Evolutionary conservation across 2,113 vertebrate genomes (phyloP), one percentile per base, ranked within the genome.

Genomic region (Dryoscopus gambensis): DNA sequence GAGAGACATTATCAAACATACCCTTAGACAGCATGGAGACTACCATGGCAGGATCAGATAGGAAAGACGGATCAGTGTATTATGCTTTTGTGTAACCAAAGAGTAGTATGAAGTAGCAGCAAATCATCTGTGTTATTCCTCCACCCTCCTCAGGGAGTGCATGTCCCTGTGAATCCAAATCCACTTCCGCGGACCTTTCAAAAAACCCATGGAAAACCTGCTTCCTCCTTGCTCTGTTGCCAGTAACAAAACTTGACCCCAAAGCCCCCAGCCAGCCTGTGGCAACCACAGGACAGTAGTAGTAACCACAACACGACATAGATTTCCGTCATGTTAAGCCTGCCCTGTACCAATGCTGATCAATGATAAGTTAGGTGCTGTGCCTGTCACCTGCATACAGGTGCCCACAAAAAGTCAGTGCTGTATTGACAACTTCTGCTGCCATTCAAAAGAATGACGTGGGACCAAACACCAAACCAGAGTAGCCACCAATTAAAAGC

Each of bases 21-120:
- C 70, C 74, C 94, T 97, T 95, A 97, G 97, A 97, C 97, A 97
- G 96, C 84, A 94, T 56, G 96, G 96, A 97, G 96, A 96, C 96
- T 93, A 79, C 87, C 80, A 95, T 85, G 89, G 95, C 97, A 96
- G 96, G 77, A 97, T 95, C 89, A 87, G 95, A 96, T 96, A 97
- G 92, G 87, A 96, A 95, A 97, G 97, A 94, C 56, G 73, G 87
- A 93, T 95, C 92, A 57, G 47, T 60, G 35, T 39, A 67, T 78
- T 82, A 64, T 24, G 60, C 6, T 53, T 93, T 89, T 69, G 37
- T 87, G 75, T 47, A 95, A 95, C 73, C 60, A 67, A 95, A 89
- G 84, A 89, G 90, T 81, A 92, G 77, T 55, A 85, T 2, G 14
- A 95, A 95, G 93, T 94, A 97, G 93, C 92, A 97, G 87, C 49